Evolutionary conservation across 2,888 invertebrate genomes (phyloP), one percentile per base, ranked within the genome.

Genomic region (Stenoptilia bipunctidactyla): DNA sequence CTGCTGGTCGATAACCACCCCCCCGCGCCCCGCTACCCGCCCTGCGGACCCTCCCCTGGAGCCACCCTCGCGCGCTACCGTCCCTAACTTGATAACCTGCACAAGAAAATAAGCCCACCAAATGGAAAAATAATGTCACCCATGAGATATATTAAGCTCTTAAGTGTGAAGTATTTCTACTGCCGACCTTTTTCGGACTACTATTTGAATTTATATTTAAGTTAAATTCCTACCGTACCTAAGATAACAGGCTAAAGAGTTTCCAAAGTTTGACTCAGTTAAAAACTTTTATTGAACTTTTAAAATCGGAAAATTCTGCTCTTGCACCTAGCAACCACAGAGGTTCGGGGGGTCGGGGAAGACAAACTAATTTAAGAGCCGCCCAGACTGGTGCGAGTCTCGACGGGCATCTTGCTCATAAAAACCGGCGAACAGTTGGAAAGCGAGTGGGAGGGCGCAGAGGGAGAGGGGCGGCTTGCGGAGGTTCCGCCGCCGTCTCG

Each of bases 1-100:
- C 77, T 58, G 75, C 66, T 79, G 86, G 86, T 87, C 86, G 87
- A 87, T 86, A 87, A 79, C 76, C 69, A 67, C 71, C 58, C 76
- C 75, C n/a, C 75, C 72, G 62, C 66, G 44, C 54, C 61, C 66
- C 67, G 58, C 65, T 50, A 70, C 72, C 76, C 72, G 67, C 66
- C 75, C 72, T 79, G 77, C 77, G 62, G 79, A 74, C 72, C 66
- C 68, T 66, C 63, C 68, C 71, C 61, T 56, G 61, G 48, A 41
- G 54, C 67, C 66, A 66, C 75, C 72, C 65, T 58, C 55, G 61
- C 59, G 64, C 66, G 63, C 65, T 65, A 59, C 70, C 70, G 60
- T 67, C 77, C 76, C 74, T 71, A 79, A 77, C 82, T 80, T 79
- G 75, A 82, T 80, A 80, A 77, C 73, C 70, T 66, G 65, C 64